Percentiles rank a stretch among this genome's conserved stretches.
These are phyloP conservation scores for Smittia sp. DNA, from an alignment of 2,888 invertebrate species.

Conservation along the genomic window DNA sequence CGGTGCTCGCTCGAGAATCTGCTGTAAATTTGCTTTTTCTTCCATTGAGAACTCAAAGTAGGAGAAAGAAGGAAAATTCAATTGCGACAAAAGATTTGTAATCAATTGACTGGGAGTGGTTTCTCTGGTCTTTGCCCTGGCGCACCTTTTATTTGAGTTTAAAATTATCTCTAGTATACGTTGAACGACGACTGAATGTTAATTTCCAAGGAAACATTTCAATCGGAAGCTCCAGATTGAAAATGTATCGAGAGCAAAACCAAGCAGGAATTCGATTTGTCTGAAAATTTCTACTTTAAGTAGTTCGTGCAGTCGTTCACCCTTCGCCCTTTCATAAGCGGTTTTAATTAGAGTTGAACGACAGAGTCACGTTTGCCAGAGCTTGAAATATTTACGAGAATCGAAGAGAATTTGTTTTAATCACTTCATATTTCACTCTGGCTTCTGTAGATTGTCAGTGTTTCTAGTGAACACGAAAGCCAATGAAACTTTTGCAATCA, in stretches of 20 bases:
- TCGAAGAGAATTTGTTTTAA: too few species aligned
- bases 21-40: background rate
- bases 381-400: too few species aligned
- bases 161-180: slow-evolving; percentile 26
- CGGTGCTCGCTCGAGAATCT: background rate
- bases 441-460: too few species aligned
- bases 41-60: background rate
- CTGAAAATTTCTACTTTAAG: too few species aligned
- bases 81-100: slow-evolving; percentile 19
- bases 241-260: too few species aligned
- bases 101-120: slow-evolving; percentile 30
- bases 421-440: too few species aligned
- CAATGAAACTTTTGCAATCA: background rate
- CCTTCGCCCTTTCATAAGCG: too few species aligned
- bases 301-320: too few species aligned
- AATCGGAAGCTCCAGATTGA: too few species aligned
- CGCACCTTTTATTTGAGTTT: slow-evolving; percentile 29
- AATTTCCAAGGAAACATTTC: background rate
- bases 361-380: too few species aligned
- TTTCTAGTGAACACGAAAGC: background rate
- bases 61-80: background rate
- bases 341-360: too few species aligned
- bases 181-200: background rate
- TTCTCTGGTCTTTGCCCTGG: background rate
- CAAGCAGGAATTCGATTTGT: too few species aligned